These are phyloP conservation scores for Pelecanoides urinatrix DNA, from an alignment of 2,113 vertebrate genomes.

Conservation along the genomic window DNA sequence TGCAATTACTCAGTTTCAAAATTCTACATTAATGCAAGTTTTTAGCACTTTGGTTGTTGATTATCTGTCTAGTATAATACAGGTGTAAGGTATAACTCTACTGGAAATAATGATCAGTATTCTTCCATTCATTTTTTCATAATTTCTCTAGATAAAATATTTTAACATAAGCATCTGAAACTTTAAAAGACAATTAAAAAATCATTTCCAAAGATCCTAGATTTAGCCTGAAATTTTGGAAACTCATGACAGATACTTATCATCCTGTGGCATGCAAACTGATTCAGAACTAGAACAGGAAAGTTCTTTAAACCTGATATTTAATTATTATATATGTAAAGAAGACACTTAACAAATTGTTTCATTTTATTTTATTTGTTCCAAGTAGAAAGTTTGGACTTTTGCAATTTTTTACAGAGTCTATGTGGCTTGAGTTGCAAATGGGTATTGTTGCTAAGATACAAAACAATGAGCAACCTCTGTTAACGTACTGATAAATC, in stretches of 20 bases:
- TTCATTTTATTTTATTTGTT: neutral
- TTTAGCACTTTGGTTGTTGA: slow-evolving; percentile 5
- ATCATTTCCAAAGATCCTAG: neutral
- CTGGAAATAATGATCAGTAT: neutral
- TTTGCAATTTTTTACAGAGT: neutral
- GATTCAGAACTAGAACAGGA: neutral
- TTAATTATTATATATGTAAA: neutral
- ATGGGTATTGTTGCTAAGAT: neutral
- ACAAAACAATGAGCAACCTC: neutral
- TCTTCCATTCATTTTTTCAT: neutral
- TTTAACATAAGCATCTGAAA: neutral
- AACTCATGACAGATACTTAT: neutral
- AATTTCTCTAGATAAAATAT: neutral
- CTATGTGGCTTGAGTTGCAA: neutral
- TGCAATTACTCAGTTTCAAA: neutral
- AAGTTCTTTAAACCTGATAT: neutral
- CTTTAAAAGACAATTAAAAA: neutral
- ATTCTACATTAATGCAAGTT: neutral
- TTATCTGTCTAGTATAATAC: neutral
- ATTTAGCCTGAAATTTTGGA: neutral
- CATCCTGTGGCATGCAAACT: neutral
- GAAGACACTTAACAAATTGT: neutral
- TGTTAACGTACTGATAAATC: neutral
- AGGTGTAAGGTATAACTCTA: neutral
- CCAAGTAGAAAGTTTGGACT: neutral